These are phyloP conservation scores for Hippolais icterina DNA, from an alignment of 2,113 vertebrate genomes.

Conservation along the genomic window DNA sequence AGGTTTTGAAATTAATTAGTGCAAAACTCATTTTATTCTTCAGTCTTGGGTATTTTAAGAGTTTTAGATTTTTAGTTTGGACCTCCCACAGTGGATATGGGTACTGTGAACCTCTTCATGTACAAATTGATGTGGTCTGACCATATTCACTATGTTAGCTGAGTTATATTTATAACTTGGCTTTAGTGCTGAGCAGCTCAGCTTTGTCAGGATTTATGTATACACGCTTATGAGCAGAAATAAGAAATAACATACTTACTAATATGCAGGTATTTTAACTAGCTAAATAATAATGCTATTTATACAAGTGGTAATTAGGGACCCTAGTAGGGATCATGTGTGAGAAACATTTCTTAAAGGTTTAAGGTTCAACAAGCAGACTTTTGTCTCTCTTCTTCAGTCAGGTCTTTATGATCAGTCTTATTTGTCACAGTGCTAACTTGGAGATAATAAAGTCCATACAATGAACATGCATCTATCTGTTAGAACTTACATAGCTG, in stretches of 20 bases:
- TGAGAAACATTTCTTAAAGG: not conserved
- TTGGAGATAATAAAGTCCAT: not conserved
- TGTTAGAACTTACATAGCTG: not conserved
- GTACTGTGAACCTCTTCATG: not conserved
- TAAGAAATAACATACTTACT: not conserved
- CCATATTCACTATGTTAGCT: not conserved
- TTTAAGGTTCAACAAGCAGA: not conserved
- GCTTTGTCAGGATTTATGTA: not conserved
- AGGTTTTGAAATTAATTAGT: not conserved
- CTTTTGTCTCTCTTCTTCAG: not conserved
- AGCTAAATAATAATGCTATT: not conserved
- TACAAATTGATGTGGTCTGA: not conserved
- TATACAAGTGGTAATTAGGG: not conserved
- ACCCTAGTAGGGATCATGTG: not conserved
- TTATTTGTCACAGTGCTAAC: not conserved
- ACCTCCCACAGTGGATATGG: fast-evolving
- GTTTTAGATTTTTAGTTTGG: not conserved
- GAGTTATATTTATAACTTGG: not conserved
- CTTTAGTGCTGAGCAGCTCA: not conserved
- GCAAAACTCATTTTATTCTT: not conserved
- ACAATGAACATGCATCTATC: not conserved
- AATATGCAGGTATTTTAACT: not conserved
- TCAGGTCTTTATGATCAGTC: not conserved
- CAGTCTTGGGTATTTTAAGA: not conserved
- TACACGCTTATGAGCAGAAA: not conserved